Conservation (phyloP, 2,797 vertebrate species). For the Sebastes minor region DNA sequence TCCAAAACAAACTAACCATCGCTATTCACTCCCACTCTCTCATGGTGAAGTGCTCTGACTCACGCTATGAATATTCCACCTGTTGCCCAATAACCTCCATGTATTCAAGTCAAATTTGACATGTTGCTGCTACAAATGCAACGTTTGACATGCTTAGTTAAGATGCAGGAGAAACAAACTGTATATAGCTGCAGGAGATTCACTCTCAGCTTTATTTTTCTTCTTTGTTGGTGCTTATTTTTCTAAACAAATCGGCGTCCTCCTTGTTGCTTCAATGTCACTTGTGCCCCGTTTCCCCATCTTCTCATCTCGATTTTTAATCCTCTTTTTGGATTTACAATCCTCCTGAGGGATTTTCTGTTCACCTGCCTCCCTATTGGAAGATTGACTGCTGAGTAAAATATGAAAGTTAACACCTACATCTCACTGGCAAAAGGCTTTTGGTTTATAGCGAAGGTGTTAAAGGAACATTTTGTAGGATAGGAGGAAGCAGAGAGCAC, state of each 20-base stretch:
- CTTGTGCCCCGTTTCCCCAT: background rate
- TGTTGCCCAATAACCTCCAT: constrained; percentile 31
- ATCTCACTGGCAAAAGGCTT: background rate
- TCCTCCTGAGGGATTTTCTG: background rate
- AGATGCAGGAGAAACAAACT: background rate
- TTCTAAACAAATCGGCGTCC: background rate
- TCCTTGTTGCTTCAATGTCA: background rate
- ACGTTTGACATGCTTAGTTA: background rate
- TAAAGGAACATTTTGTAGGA: background rate
- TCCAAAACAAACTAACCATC: constrained; percentile 45
- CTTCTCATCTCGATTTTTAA: constrained; percentile 11
- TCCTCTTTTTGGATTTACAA: constrained; percentile 6
- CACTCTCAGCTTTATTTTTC: background rate
- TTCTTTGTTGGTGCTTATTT: background rate
- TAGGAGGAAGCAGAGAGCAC: background rate
- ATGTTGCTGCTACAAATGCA: constrained; percentile 19
- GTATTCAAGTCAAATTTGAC: constrained; percentile 6
- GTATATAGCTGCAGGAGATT: background rate
- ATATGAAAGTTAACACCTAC: background rate
- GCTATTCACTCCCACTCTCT: constrained; percentile 56
- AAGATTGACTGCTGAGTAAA: background rate
- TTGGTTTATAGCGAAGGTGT: background rate
- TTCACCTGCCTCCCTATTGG: background rate
- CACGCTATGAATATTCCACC: constrained; percentile 52
- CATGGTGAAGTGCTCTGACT: constrained; percentile 53